A percentile compares a stretch with the other conserved stretches of the same genome.
Evolutionary conservation across 2,113 vertebrate genomes (phyloP).

Genomic region (Arothron firmamentum): DNA sequence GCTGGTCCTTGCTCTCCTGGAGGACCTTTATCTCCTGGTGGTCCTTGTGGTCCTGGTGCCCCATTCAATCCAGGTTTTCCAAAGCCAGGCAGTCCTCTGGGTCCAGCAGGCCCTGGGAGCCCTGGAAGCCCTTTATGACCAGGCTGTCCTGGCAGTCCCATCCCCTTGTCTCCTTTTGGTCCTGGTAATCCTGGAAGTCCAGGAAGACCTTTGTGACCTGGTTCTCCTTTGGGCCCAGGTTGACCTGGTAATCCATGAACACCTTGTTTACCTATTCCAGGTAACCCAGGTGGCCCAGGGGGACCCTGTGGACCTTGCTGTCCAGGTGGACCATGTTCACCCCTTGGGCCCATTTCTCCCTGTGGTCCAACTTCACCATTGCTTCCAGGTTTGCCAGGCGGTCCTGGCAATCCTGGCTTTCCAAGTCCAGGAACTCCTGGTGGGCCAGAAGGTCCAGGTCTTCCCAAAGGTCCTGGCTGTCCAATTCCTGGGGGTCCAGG

Average conservation of each 20-base stretch:
- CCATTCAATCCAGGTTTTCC: conserved; percentile 90
- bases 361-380: conserved; percentile 83
- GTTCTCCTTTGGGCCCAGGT: conserved; percentile 85
- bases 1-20: conserved; percentile 81
- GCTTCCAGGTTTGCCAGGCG: conserved; percentile 86
- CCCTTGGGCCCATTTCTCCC: conserved; percentile 87
- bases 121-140: conserved; percentile 89
- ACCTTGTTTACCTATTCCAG: conserved; percentile 89
- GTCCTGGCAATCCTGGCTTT: conserved; percentile 89
- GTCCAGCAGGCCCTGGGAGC: conserved; percentile 81
- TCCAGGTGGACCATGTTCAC: conserved; percentile 83
- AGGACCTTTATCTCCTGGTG: conserved; percentile 82
- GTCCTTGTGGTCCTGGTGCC: conserved; percentile 85
- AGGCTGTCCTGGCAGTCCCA: conserved; percentile 84
- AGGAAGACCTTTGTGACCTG: conserved; percentile 88
- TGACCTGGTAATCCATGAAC: conserved; percentile 86
- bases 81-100: conserved; percentile 85
- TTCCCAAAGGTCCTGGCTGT: conserved; percentile 77
- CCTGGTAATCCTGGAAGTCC: conserved; percentile 88
- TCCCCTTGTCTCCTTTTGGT: conserved; percentile 91
- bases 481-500: conserved; percentile 88
- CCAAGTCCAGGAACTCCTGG: conserved; percentile 87
- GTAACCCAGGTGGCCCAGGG: conserved; percentile 85
- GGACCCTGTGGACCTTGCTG: conserved; percentile 83
- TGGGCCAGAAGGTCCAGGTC: conserved; percentile 78